phyloP scores from a whole-genome alignment of 1,140 invertebrate species.

The Zaprionus capensis region DNA sequence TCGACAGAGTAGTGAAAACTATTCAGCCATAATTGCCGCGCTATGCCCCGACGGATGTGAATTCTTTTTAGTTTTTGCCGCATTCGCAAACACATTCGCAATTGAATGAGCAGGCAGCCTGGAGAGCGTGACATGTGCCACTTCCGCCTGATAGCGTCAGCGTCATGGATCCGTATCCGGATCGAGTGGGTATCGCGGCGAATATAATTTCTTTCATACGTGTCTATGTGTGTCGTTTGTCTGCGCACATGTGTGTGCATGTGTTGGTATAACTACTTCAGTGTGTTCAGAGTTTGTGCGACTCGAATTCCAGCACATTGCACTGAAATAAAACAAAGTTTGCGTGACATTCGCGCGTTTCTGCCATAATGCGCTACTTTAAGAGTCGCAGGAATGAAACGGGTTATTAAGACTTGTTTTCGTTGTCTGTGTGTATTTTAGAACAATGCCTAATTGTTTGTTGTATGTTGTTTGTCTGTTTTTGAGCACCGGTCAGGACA shows the following conservation, averaged over 20 bases:
- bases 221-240: background rate
- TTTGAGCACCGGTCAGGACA: constrained; percentile 31
- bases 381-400: constrained; percentile 58
- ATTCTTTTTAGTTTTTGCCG: constrained; percentile 54
- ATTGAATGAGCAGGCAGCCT: constrained; percentile 70
- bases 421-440: constrained; percentile 3
- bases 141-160: constrained; percentile 80
- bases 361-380: constrained; percentile 64
- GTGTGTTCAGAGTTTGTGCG: constrained; percentile 2
- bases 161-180: constrained; percentile 65
- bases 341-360: constrained; percentile 75
- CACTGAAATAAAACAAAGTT: constrained; percentile 55
- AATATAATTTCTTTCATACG: constrained; percentile 5
- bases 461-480: constrained; percentile 61
- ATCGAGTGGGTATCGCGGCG: constrained; percentile 54
- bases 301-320: constrained; percentile 46
- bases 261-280: background rate
- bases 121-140: constrained; percentile 76
- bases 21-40: constrained; percentile 67
- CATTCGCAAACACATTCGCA: constrained; percentile 47
- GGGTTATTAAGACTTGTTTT: constrained; percentile 51
- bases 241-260: background rate
- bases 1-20: constrained; percentile 39
- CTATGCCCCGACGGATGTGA: constrained; percentile 57
- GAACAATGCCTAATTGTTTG: constrained; percentile 43